Conservation (phyloP, 2,797 vertebrate genomes). For the Neosilurus hyrtlii region DNA sequence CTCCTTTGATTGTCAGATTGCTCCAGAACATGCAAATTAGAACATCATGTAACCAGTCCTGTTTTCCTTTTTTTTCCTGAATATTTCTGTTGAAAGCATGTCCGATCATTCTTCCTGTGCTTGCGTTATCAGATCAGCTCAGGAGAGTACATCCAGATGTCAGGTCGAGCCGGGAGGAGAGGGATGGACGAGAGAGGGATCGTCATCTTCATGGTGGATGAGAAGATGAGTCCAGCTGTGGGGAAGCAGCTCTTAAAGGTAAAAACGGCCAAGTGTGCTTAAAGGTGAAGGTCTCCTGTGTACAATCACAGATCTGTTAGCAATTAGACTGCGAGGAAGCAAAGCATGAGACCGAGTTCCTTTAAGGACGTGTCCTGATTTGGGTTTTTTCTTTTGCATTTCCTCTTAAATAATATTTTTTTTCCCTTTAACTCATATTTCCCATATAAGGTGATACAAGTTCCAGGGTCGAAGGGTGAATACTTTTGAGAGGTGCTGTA, state of each 20-base stretch:
- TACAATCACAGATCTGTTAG: background rate
- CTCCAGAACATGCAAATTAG: background rate
- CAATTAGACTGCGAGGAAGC: background rate
- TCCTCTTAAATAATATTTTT: background rate
- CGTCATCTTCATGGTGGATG: constrained; percentile 97
- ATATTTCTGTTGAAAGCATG: background rate
- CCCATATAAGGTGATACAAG: background rate
- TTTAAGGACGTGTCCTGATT: background rate
- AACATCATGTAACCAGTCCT: background rate
- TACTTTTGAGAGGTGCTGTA: background rate
- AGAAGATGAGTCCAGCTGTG: constrained; percentile 95
- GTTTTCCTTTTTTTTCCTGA: background rate
- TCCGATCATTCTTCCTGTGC: background rate
- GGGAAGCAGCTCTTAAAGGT: constrained; percentile 98
- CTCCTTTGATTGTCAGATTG: background rate
- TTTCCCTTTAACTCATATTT: background rate
- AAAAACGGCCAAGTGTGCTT: constrained; percentile 31
- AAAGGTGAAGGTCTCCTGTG: background rate
- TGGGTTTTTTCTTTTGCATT: background rate
- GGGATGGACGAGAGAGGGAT: constrained; percentile 99
- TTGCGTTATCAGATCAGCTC: constrained; percentile 83
- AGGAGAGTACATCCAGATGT: constrained; percentile 99
- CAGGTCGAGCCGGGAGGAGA: constrained; percentile 92
- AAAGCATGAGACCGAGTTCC: background rate
- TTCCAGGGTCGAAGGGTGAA: background rate